Base-by-base conservation (phyloP, 2,888 invertebrate genomes). In the Drosophila mettleri region DNA sequence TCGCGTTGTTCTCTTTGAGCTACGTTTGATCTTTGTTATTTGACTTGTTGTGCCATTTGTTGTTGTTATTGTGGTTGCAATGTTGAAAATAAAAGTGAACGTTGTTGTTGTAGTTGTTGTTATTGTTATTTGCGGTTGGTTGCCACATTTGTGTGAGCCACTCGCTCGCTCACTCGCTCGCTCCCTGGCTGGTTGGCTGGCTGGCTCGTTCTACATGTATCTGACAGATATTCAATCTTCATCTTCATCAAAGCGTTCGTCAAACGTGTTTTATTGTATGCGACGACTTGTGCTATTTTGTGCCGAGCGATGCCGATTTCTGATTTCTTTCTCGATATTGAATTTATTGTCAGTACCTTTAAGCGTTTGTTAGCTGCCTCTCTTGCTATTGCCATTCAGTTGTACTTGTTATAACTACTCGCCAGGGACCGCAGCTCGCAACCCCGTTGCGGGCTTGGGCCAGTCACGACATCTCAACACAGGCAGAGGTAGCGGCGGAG, bases 221-320 rank as follows among this genome's bases (percentile, higher is more conserved):
- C 81, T 82, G 81, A 76, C 77, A 84, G 88, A 84, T 86, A 87
- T 87, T 84, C 80, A 80, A 80, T 80, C 80, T 80, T 80, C 82
- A 82, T 81, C 80, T 82, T 77, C 77, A 80, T 79, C 83, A 76
- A 83, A 81, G 70, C 67, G 70, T 75, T 78, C 79, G 79, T 78
- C 86, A 88, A 86, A 86, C 85, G 87, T 88, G 85, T 86, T 86
- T 86, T 77, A 85, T 79, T 87, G 76, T 82, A 65, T 66, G 78
- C 61, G 68, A 67, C 73, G 69, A 72, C 73, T 86, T 86, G 88
- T 59, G 83, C 79, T 71, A 83, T 86, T 82, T 72, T 69, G 64
- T 58, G 69, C 63, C 45, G 12, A 38, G 54, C 53, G 48, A n/a
- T 67, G 57, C 63, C 49, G 80, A 57, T 71, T 53, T 64, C 58